These are phyloP conservation scores for Sarcophaga rosellei DNA, from an alignment of 2,888 invertebrate genomes.

Conservation along the genomic window DNA sequence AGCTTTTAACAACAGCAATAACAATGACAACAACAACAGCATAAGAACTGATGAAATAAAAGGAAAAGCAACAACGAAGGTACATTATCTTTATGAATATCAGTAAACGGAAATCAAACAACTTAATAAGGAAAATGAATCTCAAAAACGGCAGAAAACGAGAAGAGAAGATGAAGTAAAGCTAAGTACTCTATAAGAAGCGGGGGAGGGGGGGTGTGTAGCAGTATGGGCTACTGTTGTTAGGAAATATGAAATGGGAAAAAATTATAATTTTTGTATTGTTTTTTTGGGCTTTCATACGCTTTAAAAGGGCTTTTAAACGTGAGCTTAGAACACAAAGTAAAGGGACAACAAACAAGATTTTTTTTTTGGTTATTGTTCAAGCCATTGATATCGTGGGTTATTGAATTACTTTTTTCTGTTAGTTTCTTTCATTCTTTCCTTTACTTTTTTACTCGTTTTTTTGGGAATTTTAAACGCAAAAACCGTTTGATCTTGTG, in stretches of 20 bases:
- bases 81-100: conserved; percentile 72
- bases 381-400: not conserved
- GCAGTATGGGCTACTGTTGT: too few species aligned
- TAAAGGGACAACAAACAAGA: conserved; percentile 47
- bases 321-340: conserved; percentile 52
- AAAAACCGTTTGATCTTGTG: conserved; percentile 65
- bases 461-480: conserved; percentile 41
- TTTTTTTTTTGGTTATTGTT: conserved; percentile 14
- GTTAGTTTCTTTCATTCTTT: conserved; percentile 30
- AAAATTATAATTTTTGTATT: conserved; percentile 6
- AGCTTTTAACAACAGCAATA: conserved; percentile 57
- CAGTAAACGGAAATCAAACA: conserved; percentile 71
- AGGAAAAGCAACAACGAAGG: not conserved
- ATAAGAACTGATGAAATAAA: conserved; percentile 12
- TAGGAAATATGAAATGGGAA: not conserved
- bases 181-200: too few species aligned
- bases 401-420: conserved; percentile 4
- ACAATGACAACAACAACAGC: not conserved
- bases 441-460: not conserved
- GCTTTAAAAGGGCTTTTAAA: conserved; percentile 64
- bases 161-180: not conserved
- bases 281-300: conserved; percentile 11
- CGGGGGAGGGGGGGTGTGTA: too few species aligned
- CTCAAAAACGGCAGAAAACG: not conserved
- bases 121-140: conserved; percentile 70